A percentile compares a stretch with the other conserved stretches of the same genome.
phyloP scores from a whole-genome alignment of 2,797 vertebrate genomes.

The Adrianichthys oophorus region DNA sequence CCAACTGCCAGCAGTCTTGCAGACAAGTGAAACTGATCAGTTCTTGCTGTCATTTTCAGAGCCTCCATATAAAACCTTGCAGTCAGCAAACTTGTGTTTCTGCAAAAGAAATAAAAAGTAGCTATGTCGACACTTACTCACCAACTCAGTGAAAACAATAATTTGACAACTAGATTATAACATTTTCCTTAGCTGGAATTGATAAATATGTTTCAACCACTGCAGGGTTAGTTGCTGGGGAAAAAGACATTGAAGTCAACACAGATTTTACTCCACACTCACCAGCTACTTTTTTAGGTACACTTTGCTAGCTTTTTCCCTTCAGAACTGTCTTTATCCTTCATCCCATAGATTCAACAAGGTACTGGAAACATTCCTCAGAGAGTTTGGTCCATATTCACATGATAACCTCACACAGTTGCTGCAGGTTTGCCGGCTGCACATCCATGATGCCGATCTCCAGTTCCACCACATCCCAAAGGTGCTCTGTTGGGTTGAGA shows the following conservation, averaged over 20 bases:
- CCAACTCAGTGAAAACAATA: too few species aligned
- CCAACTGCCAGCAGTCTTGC: not conserved
- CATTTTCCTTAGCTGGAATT: not conserved
- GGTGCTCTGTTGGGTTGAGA: not conserved
- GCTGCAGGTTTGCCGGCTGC: conserved; percentile 49
- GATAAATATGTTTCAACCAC: not conserved
- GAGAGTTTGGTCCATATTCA: not conserved
- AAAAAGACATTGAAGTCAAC: not conserved
- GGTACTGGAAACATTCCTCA: not conserved
- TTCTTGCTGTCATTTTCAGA: not conserved
- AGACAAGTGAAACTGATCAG: not conserved
- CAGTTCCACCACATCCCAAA: conserved; percentile 34
- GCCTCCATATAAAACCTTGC: not conserved
- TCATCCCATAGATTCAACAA: too few species aligned
- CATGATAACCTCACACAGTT: conserved; percentile 28
- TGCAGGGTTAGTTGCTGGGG: not conserved
- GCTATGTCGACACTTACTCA: not conserved
- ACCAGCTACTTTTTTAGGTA: too few species aligned
- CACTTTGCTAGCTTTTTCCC: too few species aligned
- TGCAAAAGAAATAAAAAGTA: not conserved
- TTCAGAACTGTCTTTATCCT: too few species aligned
- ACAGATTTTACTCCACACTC: too few species aligned
- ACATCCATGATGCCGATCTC: conserved; percentile 48
- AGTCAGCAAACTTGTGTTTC: not conserved
- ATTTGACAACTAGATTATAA: too few species aligned